Evolutionary conservation across 1,140 invertebrate genomes (phyloP), one percentile per base, ranked within the genome.

Genomic region (Zaprionus capensis): DNA sequence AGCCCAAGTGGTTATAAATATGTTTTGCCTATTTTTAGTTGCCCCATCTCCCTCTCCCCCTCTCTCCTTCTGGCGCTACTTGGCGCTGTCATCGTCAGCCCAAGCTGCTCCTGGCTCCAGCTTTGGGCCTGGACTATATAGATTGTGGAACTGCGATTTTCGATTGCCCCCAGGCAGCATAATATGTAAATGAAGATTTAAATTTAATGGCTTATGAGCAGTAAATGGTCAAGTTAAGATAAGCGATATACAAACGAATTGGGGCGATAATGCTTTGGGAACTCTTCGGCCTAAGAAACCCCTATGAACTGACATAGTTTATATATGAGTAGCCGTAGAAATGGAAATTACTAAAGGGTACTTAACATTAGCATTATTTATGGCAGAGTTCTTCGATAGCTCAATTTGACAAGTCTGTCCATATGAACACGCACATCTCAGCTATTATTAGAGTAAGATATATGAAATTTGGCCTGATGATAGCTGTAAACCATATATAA

Each of bases 21-120:
- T 65, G 57, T 61, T 57, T 75, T 56, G 41, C 65, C 74, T 87
- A 88, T 87, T 88, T 87, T 78, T 88, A 83, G 73, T 68, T 38
- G 5, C 56, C 15, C 44, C 41, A 24, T 59, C 9, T 34, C 31
- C 9, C 31, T 9, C 31, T 31, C 7, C 7, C 28, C 28, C 28
- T 34, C 26, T 28, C 1, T 28, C 26, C 26, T 7, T 7, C 31
- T 34, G 24, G 28, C 41, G 64, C 72, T 80, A 84, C 56, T 71
- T 57, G 15, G 53, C 41, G 76, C 64, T 85, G 82, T 80, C 81
- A 83, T 82, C 76, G 72, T 68, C 64, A 46, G 51, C 53, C 15
- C 46, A 26, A 46, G 20, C 53, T 28, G 22, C 53, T 56, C 53
- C 53, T 58, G 71, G 63, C 36, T 55, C 15, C 12, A 11, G 28